Base-by-base conservation (phyloP, 2,888 invertebrate genomes). In the Altica lythri region DNA sequence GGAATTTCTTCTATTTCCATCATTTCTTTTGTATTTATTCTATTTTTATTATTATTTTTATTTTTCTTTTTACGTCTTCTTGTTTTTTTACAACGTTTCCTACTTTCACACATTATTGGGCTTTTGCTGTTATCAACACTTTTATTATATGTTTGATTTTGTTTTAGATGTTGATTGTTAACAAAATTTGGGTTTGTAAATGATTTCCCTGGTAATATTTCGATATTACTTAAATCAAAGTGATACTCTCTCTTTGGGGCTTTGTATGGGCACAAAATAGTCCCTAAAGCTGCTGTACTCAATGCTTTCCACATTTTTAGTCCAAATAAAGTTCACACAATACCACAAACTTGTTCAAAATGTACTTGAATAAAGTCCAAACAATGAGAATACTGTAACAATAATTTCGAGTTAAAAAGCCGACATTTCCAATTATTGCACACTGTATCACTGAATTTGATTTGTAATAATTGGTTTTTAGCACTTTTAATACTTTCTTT, bases 101-200 rank as follows among this genome's bases (percentile, higher is more conserved):
- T 34, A 18, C 22, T 55, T 3, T 35, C 12, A 19, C 46, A 34
- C 25, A 57, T 46, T 14, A 51, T 30, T 38, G 25, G 30, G 9
- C 18, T 38, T 18, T 58, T 54, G 8, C 53, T 43, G 32, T 50
- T 48, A 48, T 57, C 53, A 44, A 61, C 57, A 44, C 57, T 57
- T 10, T 49, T 22, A 51, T 52, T 42, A 29, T 29, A 22, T n/a
- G 42, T 10, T 1, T 32, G 44, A 25, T 47, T 27, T 22, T 47
- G 30, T 19, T 25, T 54, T 16, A 49, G 49, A 18, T 38, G 47
- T 17, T 50, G 52, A 38, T 55, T 59, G 42, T 61, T 65, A 19
- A 65, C 61, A 52, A 63, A 63, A 47, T 63, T 65, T 14, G 61
- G 62, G 18, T 65, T 65, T 5, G 30, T 52, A 49, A 65, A 63